Conservation (phyloP, 2,797 vertebrate species). For the Antrozous pallidus region DNA sequence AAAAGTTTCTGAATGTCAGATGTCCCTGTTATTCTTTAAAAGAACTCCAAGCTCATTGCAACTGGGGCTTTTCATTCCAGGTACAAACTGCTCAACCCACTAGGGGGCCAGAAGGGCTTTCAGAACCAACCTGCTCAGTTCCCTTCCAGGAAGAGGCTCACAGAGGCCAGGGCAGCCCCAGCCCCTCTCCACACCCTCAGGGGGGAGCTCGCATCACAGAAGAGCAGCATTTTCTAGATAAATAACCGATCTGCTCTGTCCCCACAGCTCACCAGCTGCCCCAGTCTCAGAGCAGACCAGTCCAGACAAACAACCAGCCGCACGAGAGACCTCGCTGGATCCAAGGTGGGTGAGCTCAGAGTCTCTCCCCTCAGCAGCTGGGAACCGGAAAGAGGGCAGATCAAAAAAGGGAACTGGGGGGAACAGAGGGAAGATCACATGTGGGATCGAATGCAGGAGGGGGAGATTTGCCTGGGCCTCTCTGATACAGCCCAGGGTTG, state of each 20-base stretch:
- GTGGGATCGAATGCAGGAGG: not conserved
- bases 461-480: not conserved
- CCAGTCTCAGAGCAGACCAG: rapidly evolving
- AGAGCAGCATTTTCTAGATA: not conserved
- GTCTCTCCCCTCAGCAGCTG: not conserved
- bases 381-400: not conserved
- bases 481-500: rapidly evolving
- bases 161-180: not conserved
- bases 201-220: not conserved
- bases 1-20: slow-evolving; percentile 4
- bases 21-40: not conserved
- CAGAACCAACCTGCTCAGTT: not conserved
- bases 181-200: not conserved
- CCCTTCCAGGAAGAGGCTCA: not conserved
- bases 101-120: not conserved
- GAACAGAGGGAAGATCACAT: not conserved
- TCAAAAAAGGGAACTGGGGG: not conserved
- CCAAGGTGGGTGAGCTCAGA: not conserved
- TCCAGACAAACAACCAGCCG: not conserved
- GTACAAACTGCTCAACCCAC: not conserved
- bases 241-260: not conserved
- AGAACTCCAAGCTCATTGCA: not conserved
- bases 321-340: not conserved
- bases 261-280: not conserved
- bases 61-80: not conserved